Evolutionary conservation across 53 echinoderm and acorn worm species (phyloP), one percentile per base, ranked within the genome.

Genomic region (Stichopus horrens): DNA sequence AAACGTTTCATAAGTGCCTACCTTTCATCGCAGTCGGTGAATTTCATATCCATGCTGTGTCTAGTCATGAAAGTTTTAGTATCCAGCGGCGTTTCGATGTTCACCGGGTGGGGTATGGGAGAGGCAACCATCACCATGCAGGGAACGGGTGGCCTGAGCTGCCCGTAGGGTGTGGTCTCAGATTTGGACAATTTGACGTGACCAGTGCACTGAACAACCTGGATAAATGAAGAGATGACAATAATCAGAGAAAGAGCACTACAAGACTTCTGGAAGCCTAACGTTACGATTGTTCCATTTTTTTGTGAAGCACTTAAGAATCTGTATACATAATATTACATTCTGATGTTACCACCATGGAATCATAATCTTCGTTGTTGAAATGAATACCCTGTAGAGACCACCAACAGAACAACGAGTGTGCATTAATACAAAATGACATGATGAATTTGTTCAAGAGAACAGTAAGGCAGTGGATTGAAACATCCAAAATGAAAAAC

Each of bases 31-130:
- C 95, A 95, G 89, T 98, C 94, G 37, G 98, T 98, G 90, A 98
- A 98, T 77, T 94, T 98, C 98, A 98, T 98, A 81, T 98, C 98
- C 94, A 98, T 94, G 83, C 93, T 95, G 90, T 98, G 98, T 88
- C 98, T 95, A 8, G 98, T 94, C 51, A 98, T 91, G 81, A 98
- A 98, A 7, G 98, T 94, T 88, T 96, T 93, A 54, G 88, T 87
- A 85, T 98, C 98, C 73, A 98, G 91, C 5, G 98, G 98, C 57
- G 94, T 93, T 91, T 98, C 98, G 21, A 98, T 98, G 92, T 98
- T 98, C 87, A 95, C 93, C 52, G 98, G 98, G 89, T 98, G 98
- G 14, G 94, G 95, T 66, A 98, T 98, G 75, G 98, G 98, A 58
- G 90, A 86, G 54, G 91, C 98, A 9, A 98, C 86, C 88, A 96